Percentiles rank a stretch among this genome's conserved stretches.
These are phyloP conservation scores for Andrena dorsata DNA, from an alignment of 2,888 invertebrate genomes.

Conservation along the genomic window DNA sequence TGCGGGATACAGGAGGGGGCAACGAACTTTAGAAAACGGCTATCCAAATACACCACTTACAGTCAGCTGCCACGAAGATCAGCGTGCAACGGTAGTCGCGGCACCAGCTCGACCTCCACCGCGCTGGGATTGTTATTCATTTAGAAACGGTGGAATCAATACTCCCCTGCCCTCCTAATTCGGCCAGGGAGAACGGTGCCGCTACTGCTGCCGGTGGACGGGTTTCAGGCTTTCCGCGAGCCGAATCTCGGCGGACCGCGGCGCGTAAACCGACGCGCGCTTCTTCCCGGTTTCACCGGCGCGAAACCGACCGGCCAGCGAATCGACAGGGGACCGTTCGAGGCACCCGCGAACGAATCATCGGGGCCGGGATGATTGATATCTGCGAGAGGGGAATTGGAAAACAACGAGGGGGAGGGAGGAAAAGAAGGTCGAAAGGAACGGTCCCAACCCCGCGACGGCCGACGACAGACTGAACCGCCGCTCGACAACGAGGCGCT, in stretches of 20 bases:
- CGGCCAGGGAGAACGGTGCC: constrained; percentile 34
- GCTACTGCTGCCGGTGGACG: not conserved
- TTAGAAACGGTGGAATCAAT: constrained; percentile 70
- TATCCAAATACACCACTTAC: constrained; percentile 75
- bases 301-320: constrained; percentile 12
- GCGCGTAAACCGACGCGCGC: constrained; percentile 1
- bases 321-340: constrained; percentile 49
- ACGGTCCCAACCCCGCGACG: constrained; percentile 67
- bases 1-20: constrained; percentile 35
- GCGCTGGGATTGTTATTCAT: constrained; percentile 83
- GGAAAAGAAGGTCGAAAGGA: constrained; percentile 26
- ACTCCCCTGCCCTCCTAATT: constrained; percentile 63
- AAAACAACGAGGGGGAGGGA: not conserved
- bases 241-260: not conserved
- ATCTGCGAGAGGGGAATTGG: not conserved
- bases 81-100: constrained; percentile 78
- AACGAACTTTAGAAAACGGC: constrained; percentile 53
- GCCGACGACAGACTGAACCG: constrained; percentile 79
- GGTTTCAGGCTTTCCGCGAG: not conserved
- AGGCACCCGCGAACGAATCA: constrained; percentile 46
- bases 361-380: constrained; percentile 31
- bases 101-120: constrained; percentile 82
- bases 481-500: constrained; percentile 70
- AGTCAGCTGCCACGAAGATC: constrained; percentile 82
- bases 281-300: constrained; percentile 50